These are phyloP conservation scores for Formica aserva DNA, from an alignment of 2,888 invertebrate species.

Conservation along the genomic window DNA sequence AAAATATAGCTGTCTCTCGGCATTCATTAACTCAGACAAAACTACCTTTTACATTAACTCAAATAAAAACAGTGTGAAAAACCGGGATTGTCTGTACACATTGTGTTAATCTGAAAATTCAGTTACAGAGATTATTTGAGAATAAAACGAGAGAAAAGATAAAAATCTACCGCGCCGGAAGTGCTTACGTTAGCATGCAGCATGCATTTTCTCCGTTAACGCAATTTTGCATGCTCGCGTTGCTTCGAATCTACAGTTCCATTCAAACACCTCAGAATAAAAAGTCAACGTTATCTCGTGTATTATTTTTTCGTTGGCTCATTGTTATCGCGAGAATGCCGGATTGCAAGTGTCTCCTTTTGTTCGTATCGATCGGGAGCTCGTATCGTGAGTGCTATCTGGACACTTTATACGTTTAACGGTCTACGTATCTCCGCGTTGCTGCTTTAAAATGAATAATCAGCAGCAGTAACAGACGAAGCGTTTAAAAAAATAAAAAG, in stretches of 20 bases:
- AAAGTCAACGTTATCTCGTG: conserved; percentile 48
- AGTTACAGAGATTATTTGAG: conserved; percentile 17
- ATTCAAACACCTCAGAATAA: conserved; percentile 28
- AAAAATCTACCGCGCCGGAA: conserved; percentile 41
- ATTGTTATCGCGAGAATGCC: conserved; percentile 51
- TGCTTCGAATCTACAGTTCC: conserved; percentile 19
- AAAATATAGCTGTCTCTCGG: background rate
- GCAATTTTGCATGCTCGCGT: conserved; percentile 33
- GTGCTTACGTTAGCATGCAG: conserved; percentile 31
- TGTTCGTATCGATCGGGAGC: conserved; percentile 21
- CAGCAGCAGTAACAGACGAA: background rate
- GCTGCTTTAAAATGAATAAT: conserved; percentile 34
- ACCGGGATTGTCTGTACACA: background rate
- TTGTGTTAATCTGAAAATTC: conserved; percentile 13
- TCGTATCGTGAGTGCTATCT: conserved; percentile 19
- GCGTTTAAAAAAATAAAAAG: conserved; percentile 18
- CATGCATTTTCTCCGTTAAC: conserved; percentile 38
- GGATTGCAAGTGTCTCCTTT: conserved; percentile 34
- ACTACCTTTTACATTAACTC: background rate
- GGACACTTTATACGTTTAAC: background rate
- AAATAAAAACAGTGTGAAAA: background rate
- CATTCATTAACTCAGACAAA: background rate
- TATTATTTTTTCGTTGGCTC: conserved; percentile 29
- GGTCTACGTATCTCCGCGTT: background rate
- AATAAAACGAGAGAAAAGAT: conserved; percentile 25